Evolutionary conservation across 2,797 vertebrate genomes (phyloP).

Genomic region (Leptoclinus maculatus): DNA sequence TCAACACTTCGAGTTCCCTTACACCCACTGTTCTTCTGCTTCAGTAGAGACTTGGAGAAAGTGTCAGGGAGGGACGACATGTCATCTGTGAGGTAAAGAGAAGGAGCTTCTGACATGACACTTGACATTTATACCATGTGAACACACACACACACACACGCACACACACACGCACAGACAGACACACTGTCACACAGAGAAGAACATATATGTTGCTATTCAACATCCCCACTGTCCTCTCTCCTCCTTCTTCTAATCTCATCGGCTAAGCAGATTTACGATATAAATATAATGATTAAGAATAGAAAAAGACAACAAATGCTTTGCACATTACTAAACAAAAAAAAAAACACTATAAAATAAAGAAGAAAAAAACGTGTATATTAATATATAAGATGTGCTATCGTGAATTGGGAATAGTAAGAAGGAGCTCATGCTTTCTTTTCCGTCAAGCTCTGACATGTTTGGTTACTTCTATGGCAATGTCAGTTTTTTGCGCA

Average conservation of each 20-base stretch:
- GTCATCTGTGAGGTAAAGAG: conserved; percentile 64
- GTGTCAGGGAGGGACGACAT: conserved; percentile 57
- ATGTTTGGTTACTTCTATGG: not conserved
- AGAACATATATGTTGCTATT: conserved; percentile 8
- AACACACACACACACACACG: not conserved
- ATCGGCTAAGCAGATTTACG: not conserved
- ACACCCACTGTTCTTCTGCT: conserved; percentile 70
- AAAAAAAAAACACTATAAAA: not conserved
- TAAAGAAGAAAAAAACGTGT: not conserved
- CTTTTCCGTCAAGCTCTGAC: not conserved
- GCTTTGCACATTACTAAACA: not conserved
- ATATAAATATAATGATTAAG: not conserved
- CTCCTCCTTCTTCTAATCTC: not conserved
- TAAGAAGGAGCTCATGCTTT: not conserved
- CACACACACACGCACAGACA: not conserved
- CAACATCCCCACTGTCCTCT: conserved; percentile 15
- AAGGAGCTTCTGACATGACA: conserved; percentile 74
- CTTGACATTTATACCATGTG: conserved; percentile 80
- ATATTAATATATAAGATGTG: not conserved
- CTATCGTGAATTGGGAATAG: not conserved
- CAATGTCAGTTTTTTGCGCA: not conserved
- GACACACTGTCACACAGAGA: not conserved
- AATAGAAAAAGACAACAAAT: not conserved
- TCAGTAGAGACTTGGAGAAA: conserved; percentile 59
- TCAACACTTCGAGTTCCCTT: conserved; percentile 55